Base-by-base conservation (phyloP, 2,888 invertebrate genomes). In the Dione juno region DNA sequence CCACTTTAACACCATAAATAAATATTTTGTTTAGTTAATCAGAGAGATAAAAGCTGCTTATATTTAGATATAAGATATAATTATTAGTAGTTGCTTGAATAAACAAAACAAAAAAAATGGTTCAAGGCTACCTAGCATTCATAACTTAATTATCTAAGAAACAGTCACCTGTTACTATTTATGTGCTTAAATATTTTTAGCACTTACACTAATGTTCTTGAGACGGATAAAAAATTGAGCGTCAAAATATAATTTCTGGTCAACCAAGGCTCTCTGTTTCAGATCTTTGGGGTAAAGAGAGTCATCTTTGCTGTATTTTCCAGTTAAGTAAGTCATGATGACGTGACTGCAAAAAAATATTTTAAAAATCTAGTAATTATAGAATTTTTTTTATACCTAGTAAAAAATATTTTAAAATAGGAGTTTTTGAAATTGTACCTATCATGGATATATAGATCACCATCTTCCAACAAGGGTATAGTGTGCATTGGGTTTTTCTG, bases 401-500 rank as follows among this genome's bases (percentile, higher is more conserved):
- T n/a, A n/a, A n/a, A n/a, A n/a, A n/a, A n/a, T n/a, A n/a, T n/a
- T n/a, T n/a, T n/a, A 5, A 28, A 19, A 16, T 11, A 40, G 9
- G 41, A 57, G 1, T 19, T 7, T 41, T n/a, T 0, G 67, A 21
- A 9, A 11, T 52, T 66, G 41, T 76, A 87, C 87, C 88, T 86
- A 71, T 88, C 87, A 57, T 87, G 82, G 72, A 90, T 64, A 84
- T 87, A 79, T 65, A 94, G 88, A 63, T 94, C 94, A 54, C 91
- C 93, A 74, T 94, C 92, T 75, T 84, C 83, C 16, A 95, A 82
- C 1, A 94, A 89, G 5, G 95, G 95, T 16, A 95, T 79, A 0
- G 93, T 89, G 74, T 94, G 94, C 64, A 92, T 80, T 0, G 94
- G 94, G 78, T 94, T 95, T 75, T 92, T 84, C 95, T 95, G 82